These are phyloP conservation scores for Phymatocera aterrima DNA, from an alignment of 2,888 invertebrate species.

Conservation along the genomic window DNA sequence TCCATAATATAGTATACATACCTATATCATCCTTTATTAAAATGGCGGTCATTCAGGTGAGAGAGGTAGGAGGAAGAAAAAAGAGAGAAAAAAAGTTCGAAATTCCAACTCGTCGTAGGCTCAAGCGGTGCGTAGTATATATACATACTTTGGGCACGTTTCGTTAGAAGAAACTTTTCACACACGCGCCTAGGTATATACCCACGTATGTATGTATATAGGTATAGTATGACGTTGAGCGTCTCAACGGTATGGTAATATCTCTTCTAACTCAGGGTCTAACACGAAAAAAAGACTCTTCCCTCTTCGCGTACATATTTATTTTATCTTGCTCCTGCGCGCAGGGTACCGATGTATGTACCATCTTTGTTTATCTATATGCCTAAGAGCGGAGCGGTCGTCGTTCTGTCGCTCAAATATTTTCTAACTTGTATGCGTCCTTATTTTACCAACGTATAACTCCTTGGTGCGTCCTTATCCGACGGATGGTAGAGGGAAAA, in stretches of 20 bases:
- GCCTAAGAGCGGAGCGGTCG: slow-evolving; percentile 21
- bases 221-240: background rate
- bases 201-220: background rate
- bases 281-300: slow-evolving; percentile 16
- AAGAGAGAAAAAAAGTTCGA: slow-evolving; percentile 17
- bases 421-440: slow-evolving; percentile 42
- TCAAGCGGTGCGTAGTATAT: slow-evolving; percentile 27
- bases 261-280: slow-evolving; percentile 19
- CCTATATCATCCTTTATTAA: slow-evolving; percentile 24
- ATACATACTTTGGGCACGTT: slow-evolving; percentile 28
- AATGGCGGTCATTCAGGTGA: slow-evolving; percentile 3
- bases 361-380: slow-evolving; percentile 2
- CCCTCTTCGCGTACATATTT: background rate
- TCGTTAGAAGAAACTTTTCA: background rate
- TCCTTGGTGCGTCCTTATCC: slow-evolving; percentile 8
- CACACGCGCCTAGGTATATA: background rate
- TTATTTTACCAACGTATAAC: slow-evolving; percentile 13
- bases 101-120: slow-evolving; percentile 39
- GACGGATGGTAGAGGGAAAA: slow-evolving; percentile 29
- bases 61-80: background rate
- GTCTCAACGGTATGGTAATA: no score
- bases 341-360: background rate
- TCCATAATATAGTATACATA: no score
- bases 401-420: slow-evolving; percentile 34
- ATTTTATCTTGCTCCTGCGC: slow-evolving; percentile 3